A percentile compares a stretch with the other conserved stretches of the same genome.
These are phyloP conservation scores for Terrapene triunguis DNA, from an alignment of 2,113 vertebrate genomes.

Conservation along the genomic window DNA sequence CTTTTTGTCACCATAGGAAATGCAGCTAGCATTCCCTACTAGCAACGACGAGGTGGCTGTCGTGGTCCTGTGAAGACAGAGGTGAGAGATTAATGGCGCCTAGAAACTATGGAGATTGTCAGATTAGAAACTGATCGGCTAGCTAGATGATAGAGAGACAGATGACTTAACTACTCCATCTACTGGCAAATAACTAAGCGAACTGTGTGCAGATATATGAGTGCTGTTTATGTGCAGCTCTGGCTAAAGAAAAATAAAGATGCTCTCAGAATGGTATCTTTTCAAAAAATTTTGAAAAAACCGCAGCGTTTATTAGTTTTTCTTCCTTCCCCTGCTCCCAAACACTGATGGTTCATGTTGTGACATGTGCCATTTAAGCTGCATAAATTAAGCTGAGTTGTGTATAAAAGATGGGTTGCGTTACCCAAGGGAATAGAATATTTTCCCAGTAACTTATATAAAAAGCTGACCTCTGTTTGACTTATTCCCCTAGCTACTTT, in stretches of 20 bases:
- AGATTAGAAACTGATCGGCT: not conserved
- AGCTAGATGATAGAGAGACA: conserved; percentile 43
- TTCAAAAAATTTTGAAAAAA: too few relatives aligned
- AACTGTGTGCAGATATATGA: not conserved
- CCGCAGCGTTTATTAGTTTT: fast-evolving
- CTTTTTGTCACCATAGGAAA: not conserved
- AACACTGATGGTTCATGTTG: not conserved
- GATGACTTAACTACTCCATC: conserved; percentile 78
- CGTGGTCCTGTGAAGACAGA: conserved; percentile 8
- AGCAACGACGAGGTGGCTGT: not conserved
- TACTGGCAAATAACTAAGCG: conserved; percentile 69
- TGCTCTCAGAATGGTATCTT: not conserved
- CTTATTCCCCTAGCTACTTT: not conserved
- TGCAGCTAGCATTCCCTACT: not conserved
- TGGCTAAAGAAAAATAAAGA: not conserved
- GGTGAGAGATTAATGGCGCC: conserved; percentile 23
- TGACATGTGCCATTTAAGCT: not conserved
- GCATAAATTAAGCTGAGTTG: not conserved
- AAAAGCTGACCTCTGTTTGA: not conserved
- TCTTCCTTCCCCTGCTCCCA: not conserved
- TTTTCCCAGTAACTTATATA: not conserved
- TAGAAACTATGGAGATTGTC: conserved; percentile 32
- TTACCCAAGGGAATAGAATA: not conserved
- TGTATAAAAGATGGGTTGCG: not conserved
- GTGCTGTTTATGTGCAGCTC: not conserved